These are phyloP conservation scores for Conopomorpha cramerella DNA, from an alignment of 1,140 invertebrate species.

Conservation along the genomic window DNA sequence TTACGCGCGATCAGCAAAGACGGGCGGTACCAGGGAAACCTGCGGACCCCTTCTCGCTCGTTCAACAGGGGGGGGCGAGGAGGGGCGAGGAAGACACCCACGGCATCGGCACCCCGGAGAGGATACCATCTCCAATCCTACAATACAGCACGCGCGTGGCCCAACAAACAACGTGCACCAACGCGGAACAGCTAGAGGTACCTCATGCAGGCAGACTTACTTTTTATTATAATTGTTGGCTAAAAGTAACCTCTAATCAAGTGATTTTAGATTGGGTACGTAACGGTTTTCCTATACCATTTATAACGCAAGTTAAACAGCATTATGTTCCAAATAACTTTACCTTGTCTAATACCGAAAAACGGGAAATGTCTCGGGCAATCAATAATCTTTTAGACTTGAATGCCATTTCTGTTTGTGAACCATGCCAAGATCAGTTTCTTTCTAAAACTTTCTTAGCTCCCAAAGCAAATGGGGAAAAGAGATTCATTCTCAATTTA, in stretches of 20 bases:
- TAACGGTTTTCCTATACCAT: neutral
- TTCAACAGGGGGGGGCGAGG: neutral
- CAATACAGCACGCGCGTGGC: neutral
- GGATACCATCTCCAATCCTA: neutral
- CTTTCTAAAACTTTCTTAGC: neutral
- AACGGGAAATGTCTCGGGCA: neutral
- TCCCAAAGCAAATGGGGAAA: neutral
- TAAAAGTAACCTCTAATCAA: neutral
- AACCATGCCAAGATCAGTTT: neutral
- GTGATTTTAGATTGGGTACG: neutral
- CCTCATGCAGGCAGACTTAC: neutral
- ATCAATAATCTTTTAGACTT: neutral
- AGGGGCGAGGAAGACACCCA: neutral
- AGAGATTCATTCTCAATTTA: neutral
- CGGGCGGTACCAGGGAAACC: constrained; percentile 1
- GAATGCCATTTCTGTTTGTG: neutral
- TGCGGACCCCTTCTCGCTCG: neutral
- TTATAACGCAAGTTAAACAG: neutral
- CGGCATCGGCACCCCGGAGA: neutral
- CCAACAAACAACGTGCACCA: neutral
- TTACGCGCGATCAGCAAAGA: neutral
- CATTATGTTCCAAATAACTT: neutral
- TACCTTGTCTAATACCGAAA: neutral
- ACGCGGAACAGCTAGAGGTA: neutral
- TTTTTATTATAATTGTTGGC: neutral